Evolutionary conservation across 2,888 invertebrate species (phyloP).

Genomic region (Stenoptilia bipunctidactyla): DNA sequence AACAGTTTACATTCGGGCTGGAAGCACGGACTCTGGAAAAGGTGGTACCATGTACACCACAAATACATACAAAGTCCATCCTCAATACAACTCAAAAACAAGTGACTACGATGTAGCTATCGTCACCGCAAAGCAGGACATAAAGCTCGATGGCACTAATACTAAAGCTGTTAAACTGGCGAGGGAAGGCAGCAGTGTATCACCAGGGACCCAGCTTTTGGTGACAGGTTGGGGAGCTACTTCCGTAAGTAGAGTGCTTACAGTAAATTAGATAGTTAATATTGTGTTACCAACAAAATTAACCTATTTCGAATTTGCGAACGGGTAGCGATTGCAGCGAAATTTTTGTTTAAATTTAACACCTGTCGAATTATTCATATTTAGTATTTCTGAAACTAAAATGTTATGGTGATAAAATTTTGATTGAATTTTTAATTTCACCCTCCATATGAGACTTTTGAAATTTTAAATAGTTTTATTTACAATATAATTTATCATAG

Average conservation of each 20-base stretch:
- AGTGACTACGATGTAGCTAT: slow-evolving; percentile 58
- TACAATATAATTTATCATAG: too few species aligned
- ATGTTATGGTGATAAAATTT: too few species aligned
- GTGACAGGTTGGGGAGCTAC: slow-evolving; percentile 56
- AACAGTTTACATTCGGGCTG: slow-evolving; percentile 37
- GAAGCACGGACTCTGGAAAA: slow-evolving; percentile 33
- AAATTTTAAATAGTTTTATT: too few species aligned
- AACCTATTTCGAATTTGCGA: too few species aligned
- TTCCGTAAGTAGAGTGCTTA: slow-evolving; percentile 38
- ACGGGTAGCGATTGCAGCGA: too few species aligned
- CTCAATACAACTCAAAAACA: slow-evolving; percentile 35
- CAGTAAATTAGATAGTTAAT: too few species aligned
- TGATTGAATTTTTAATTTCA: too few species aligned
- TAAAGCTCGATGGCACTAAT: slow-evolving; percentile 33
- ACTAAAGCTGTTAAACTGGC: slow-evolving; percentile 28
- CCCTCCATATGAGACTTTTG: too few species aligned
- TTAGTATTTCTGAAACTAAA: too few species aligned
- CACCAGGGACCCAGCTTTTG: slow-evolving; percentile 25
- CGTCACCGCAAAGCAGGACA: slow-evolving; percentile 31
- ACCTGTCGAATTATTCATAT: too few species aligned
- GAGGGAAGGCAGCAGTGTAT: slow-evolving; percentile 19
- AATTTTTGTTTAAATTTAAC: too few species aligned
- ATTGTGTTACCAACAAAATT: too few species aligned
- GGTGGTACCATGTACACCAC: slow-evolving; percentile 52
- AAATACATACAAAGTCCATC: slow-evolving; percentile 31